Percentiles rank a stretch among this genome's conserved stretches.
These are phyloP conservation scores for Nephrotoma flavescens DNA, from an alignment of 2,888 invertebrate species.

Conservation along the genomic window DNA sequence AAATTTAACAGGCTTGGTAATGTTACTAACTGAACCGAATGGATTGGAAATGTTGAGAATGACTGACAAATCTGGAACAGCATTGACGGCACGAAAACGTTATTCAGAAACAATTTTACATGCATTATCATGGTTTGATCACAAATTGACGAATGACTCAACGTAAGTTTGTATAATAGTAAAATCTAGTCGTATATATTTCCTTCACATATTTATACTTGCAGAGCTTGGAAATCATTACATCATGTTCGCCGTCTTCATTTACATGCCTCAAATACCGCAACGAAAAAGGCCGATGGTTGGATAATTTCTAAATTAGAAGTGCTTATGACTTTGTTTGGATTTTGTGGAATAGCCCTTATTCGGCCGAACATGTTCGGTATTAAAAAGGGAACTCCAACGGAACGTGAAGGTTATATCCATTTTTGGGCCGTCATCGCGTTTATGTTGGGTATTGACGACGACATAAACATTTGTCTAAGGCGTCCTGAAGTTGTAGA, in stretches of 20 bases:
- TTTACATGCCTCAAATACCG: conserved; percentile 37
- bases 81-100: not conserved
- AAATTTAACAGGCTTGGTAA: not conserved
- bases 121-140: not conserved
- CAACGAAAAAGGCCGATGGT: conserved; percentile 33
- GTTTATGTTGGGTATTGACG: conserved; percentile 58
- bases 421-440: conserved; percentile 70
- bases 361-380: conserved; percentile 45
- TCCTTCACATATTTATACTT: conserved; percentile 9
- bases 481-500: conserved; percentile 9
- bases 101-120: not conserved
- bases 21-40: not conserved
- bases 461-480: conserved; percentile 23
- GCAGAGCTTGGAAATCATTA: conserved; percentile 47
- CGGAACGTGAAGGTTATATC: conserved; percentile 54
- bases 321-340: conserved; percentile 64
- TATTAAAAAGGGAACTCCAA: conserved; percentile 37
- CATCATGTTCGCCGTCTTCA: conserved; percentile 46
- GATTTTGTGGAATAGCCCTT: conserved; percentile 58
- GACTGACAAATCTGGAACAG: not conserved
- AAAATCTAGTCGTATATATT: too few species aligned
- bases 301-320: conserved; percentile 52
- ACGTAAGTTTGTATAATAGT: not conserved
- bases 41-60: not conserved
- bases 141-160: not conserved